Evolutionary conservation across 2,797 vertebrate genomes (phyloP).

Genomic region (Varecia variegata): DNA sequence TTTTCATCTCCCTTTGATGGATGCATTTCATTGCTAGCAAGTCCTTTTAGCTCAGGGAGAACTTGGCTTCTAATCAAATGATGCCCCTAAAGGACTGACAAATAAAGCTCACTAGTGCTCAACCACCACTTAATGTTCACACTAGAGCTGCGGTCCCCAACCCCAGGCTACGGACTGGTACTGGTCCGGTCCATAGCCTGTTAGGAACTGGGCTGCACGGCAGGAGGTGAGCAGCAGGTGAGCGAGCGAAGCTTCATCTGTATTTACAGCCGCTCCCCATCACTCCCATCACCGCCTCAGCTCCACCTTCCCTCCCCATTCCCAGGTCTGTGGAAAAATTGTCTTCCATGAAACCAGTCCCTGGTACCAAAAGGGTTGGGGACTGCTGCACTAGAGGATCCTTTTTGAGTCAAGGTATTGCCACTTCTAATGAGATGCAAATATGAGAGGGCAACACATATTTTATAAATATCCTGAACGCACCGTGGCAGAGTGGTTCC

Average conservation of each 20-base stretch:
- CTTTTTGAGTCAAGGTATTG: background rate
- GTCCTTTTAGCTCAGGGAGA: background rate
- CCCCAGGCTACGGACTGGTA: no score
- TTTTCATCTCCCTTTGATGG: background rate
- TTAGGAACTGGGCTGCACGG: no score
- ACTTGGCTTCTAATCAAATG: background rate
- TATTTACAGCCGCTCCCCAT: no score
- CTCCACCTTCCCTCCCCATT: no score
- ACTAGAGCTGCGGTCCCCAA: no score
- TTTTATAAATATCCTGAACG: background rate
- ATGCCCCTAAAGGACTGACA: background rate
- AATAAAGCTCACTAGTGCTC: background rate
- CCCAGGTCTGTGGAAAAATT: no score
- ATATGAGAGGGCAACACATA: background rate
- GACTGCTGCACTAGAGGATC: background rate
- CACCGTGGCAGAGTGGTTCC: background rate
- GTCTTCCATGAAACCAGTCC: no score
- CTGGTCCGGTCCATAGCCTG: no score
- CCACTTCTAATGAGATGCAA: background rate
- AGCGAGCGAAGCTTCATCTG: no score
- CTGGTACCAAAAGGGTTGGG: no score
- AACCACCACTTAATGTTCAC: background rate
- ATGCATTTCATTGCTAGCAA: background rate
- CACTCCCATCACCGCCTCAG: no score
- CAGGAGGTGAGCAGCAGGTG: no score